Conservation (phyloP, 2,888 invertebrate genomes). For the Archips crataeganus region DNA sequence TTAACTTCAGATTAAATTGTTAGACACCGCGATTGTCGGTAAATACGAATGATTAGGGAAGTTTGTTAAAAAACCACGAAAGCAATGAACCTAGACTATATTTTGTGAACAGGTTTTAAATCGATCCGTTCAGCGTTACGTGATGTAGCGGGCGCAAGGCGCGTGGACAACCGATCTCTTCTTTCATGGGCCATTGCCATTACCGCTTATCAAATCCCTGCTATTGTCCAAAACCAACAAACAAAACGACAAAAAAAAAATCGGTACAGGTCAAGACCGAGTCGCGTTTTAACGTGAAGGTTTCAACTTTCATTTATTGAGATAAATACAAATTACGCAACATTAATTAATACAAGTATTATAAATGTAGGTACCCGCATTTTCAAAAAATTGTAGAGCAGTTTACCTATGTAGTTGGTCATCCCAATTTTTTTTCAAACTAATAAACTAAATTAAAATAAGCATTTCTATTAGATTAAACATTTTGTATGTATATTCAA, state of each 20-base stretch:
- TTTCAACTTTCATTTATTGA: slow-evolving; percentile 8
- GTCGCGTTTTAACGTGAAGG: slow-evolving; percentile 16
- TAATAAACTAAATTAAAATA: too few relatives aligned
- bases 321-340: not conserved
- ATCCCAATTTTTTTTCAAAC: too few relatives aligned
- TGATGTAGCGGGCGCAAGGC: slow-evolving; percentile 30
- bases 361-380: too few relatives aligned
- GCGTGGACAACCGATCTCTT: slow-evolving; percentile 44
- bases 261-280: slow-evolving; percentile 25
- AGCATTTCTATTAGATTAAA: too few relatives aligned
- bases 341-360: not conserved
- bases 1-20: not conserved
- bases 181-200: slow-evolving; percentile 25
- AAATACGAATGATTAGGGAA: not conserved
- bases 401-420: too few relatives aligned
- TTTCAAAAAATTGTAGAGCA: too few relatives aligned
- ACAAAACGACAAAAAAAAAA: slow-evolving; percentile 18
- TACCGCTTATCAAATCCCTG: not conserved
- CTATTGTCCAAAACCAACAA: slow-evolving; percentile 23
- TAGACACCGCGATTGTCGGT: not conserved
- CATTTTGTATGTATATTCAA: too few relatives aligned
- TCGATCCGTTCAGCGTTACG: slow-evolving; percentile 47
- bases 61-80: slow-evolving; percentile 8
- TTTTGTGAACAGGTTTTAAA: slow-evolving; percentile 38
- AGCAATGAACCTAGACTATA: slow-evolving; percentile 32